Base-by-base conservation (phyloP, 1,140 invertebrate genomes). In the Drosophila lacertosa region DNA sequence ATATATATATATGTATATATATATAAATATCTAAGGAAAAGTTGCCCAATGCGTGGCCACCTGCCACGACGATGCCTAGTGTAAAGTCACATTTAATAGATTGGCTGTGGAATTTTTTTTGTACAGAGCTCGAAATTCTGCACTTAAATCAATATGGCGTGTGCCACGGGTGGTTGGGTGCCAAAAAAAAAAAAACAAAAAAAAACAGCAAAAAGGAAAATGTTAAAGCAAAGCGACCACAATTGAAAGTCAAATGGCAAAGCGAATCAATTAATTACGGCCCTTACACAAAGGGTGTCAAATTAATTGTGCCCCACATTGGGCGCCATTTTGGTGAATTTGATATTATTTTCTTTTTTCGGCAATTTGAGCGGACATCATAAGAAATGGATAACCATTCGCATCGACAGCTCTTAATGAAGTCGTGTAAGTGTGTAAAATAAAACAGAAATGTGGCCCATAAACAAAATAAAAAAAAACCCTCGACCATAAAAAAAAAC, bases 61-160 rank as follows among this genome's bases (percentile, higher is more conserved):
- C 13, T 16, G 39, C 39, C 37, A 6, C 39, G 5, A 2, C 13
- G 11, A n/a, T n/a, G 4, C 39, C 10, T 18, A 20, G 48, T n/a
- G n/a, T n/a, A 51, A 51, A 51, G 48, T 33, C 29, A n/a, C 48
- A 35, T 40, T 57, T 57, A 57, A 57, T 42, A 42, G 39, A 57
- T 42, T 57, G 53, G 13, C 22, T 20, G 20, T 4, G 42, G 20
- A 35, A 13, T 35, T 35, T 35, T 35, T 11, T 35, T 35, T 11
- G 11, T 4, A 7, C 1, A 47, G 7, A 47, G 11, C 18, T 47
- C 3, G 22, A 5, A 64, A 64, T 45, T 45, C 15, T 9, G 10
- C 22, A 2, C 26, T 54, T 37, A 45, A 47, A 35, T 37, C 29
- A 37, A 50, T 62, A 50, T n/a, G 2, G 48, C 33, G 32, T 29